Base-by-base conservation (phyloP, 2,888 invertebrate species). In the Emmelina monodactyla region DNA sequence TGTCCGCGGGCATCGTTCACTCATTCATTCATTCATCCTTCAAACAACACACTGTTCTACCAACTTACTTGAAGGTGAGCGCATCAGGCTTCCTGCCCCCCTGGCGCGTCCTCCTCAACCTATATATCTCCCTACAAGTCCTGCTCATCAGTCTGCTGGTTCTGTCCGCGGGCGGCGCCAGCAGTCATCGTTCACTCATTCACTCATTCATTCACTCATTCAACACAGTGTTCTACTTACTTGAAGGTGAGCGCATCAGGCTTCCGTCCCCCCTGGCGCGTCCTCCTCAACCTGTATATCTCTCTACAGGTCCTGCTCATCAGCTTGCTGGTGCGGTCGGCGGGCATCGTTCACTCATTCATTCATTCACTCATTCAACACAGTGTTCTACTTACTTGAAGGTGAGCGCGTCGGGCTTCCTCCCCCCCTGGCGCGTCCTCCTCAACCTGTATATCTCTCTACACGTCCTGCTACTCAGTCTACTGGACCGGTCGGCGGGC, bases 171-270 rank as follows among this genome's bases (percentile, higher is more conserved):
- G n/a, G n/a, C n/a, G n/a, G n/a, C n/a, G n/a, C n/a, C n/a, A n/a
- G n/a, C n/a, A n/a, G n/a, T n/a, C n/a, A n/a, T n/a, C n/a, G n/a
- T n/a, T n/a, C n/a, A n/a, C n/a, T n/a, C n/a, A n/a, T n/a, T n/a
- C n/a, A n/a, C n/a, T n/a, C n/a, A n/a, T n/a, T n/a, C n/a, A n/a
- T n/a, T n/a, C n/a, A n/a, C n/a, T n/a, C n/a, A n/a, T n/a, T n/a
- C n/a, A n/a, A n/a, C n/a, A n/a, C n/a, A n/a, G n/a, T n/a, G n/a
- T n/a, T n/a, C n/a, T 7, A 85, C 89, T 85, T 63, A 94, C 94
- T 92, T 93, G 79, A 95, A 96, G 32, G 94, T 93, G 52, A 94
- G 89, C 45, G 94, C 83, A 70, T 96, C 94, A 0, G 95, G 94
- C 60, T 92, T 91, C 43, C 93, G 88, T 52, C 91, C 90, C 32